These are phyloP conservation scores for Drosophila sp. DNA, from an alignment of 1,140 invertebrate genomes.

Conservation along the genomic window DNA sequence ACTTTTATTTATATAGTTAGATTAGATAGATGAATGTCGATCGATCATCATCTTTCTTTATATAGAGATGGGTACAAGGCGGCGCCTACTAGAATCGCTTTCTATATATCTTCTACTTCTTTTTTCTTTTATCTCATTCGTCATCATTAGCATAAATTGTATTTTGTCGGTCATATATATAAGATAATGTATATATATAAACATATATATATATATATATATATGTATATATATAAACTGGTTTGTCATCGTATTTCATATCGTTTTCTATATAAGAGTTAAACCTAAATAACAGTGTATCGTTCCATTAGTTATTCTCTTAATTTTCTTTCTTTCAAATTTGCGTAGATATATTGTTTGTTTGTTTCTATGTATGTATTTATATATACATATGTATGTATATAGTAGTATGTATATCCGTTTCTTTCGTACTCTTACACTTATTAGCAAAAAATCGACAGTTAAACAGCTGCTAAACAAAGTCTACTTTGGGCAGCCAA, in stretches of 20 bases:
- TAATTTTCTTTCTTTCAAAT: background rate
- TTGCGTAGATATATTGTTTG: background rate
- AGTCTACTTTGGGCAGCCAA: conserved; percentile 55
- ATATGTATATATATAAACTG: conserved; percentile 19
- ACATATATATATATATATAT: conserved; percentile 10
- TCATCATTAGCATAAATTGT: conserved; percentile 11
- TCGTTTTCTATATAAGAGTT: conserved; percentile 21
- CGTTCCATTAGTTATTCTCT: conserved; percentile 3
- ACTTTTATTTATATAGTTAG: background rate
- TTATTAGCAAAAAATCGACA: conserved; percentile 81
- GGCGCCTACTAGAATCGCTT: conserved; percentile 1
- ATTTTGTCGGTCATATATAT: conserved; percentile 7
- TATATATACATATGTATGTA: conserved; percentile 32
- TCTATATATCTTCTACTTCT: background rate
- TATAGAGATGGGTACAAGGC: background rate
- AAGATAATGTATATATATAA: background rate
- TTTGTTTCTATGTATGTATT: conserved; percentile 6
- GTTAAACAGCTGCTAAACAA: conserved; percentile 70
- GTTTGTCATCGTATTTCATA: conserved; percentile 12
- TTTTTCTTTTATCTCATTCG: background rate
- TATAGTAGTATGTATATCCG: conserved; percentile 38
- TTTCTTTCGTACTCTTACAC: conserved; percentile 44
- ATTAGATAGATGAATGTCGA: background rate
- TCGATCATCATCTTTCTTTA: background rate
- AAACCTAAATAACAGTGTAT: conserved; percentile 54